Percentiles rank a stretch among this genome's conserved stretches.
Conservation (phyloP, 2,888 invertebrate species). For the Steinernema hermaphroditum region DNA sequence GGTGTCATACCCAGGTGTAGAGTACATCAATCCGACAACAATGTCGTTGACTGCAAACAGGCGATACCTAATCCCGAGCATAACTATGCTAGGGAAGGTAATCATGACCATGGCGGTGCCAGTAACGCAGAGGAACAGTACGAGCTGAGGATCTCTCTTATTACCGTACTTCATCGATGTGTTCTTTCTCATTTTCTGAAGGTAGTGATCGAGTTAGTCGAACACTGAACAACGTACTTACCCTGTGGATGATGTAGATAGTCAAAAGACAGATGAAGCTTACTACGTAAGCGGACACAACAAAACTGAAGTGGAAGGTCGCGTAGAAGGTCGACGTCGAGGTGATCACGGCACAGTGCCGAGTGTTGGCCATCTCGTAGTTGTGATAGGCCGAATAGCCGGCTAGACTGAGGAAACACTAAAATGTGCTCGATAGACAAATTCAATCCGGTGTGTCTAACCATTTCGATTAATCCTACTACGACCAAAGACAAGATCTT, state of each 20-base stretch:
- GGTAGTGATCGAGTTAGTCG: background rate
- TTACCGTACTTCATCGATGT: background rate
- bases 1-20: conserved; percentile 23
- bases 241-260: conserved; percentile 29
- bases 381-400: conserved; percentile 26
- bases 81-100: conserved; percentile 31
- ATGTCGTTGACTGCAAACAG: conserved; percentile 31
- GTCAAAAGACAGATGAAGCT: conserved; percentile 32
- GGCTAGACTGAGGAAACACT: background rate
- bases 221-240: background rate
- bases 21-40: conserved; percentile 31
- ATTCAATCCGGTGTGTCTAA: background rate
- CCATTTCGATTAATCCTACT: background rate
- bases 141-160: background rate
- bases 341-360: conserved; percentile 35
- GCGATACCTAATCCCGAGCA: conserved; percentile 31
- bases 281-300: conserved; percentile 30
- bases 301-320: conserved; percentile 36
- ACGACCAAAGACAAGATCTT: conserved; percentile 25
- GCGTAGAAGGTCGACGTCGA: conserved; percentile 31
- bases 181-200: background rate
- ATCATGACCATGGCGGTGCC: conserved; percentile 30
- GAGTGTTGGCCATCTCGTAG: conserved; percentile 21
- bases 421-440: no score
- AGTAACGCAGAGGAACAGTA: background rate